Percentiles rank a stretch among this genome's conserved stretches.
phyloP scores from a whole-genome alignment of 1,140 invertebrate genomes.

The Chionoecetes opilio region DNA sequence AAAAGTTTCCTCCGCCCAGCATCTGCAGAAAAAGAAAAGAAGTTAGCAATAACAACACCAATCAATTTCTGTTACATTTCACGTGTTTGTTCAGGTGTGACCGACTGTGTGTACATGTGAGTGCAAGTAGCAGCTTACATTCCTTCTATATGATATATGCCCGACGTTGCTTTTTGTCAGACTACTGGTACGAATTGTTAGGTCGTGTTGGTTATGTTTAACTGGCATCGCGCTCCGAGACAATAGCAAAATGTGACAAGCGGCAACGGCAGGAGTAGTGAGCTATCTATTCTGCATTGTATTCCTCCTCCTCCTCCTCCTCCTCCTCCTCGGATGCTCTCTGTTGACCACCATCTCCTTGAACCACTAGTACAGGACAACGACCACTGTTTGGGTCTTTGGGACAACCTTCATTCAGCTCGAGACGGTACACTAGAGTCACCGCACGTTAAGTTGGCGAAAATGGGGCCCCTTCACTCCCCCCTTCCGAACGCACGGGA shows the following conservation, averaged over 20 bases:
- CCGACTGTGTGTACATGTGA: neutral
- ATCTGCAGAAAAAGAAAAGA: constrained; percentile 42
- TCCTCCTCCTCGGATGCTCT: too few relatives aligned
- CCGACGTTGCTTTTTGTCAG: neutral
- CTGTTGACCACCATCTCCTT: too few relatives aligned
- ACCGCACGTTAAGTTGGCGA: too few relatives aligned
- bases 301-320: too few relatives aligned
- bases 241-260: neutral
- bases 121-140: neutral
- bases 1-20: constrained; percentile 82
- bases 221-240: neutral
- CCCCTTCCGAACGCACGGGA: too few relatives aligned
- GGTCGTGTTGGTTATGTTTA: neutral
- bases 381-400: too few relatives aligned
- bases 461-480: too few relatives aligned
- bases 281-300: neutral
- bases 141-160: neutral
- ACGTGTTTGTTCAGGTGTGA: neutral
- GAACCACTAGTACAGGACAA: too few relatives aligned
- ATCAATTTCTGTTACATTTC: too few relatives aligned
- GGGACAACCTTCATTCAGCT: constrained; percentile 12
- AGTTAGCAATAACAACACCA: too few relatives aligned
- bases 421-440: too few relatives aligned
- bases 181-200: neutral
- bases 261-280: neutral